Evolutionary conservation across 2,888 invertebrate species (phyloP), one percentile per base, ranked within the genome.

Genomic region (Leptinotarsa rubiginosa): DNA sequence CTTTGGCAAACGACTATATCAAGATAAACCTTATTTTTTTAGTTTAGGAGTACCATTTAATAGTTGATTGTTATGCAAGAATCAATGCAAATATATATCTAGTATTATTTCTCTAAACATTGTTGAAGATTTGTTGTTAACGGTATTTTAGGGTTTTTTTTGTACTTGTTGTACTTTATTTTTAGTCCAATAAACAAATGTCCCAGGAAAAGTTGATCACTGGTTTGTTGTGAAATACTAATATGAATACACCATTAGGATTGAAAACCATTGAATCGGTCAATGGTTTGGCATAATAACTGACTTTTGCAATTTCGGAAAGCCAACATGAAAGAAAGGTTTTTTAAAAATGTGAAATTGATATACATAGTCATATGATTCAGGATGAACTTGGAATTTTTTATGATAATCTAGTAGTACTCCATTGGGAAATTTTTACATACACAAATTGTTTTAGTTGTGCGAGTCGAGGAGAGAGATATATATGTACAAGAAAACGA

Each of bases 11-110:
- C 4, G 1, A 56, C 22, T 25, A 2, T 22, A 20, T 56, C 56
- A 13, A 56, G 13, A 56, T 13, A 56, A 56, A 56, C 52, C 7
- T 56, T 31, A 31, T 31, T 7, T 56, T 56, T 22, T 56, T 22
- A 22, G 15, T 13, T 16, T 50, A 22, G 20, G 1, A 56, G 20
- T 20, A 22, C 20, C 56, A 56, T 22, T 20, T 13, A 22, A 13
- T 56, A 56, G 22, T 22, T 56, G 16, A 22, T 22, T 56, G 20
- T 54, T 16, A 80, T 76, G 81, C 81, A 79, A 79, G 71, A 73
- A 77, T 77, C 80, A 81, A 80, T 80, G 80, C 81, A 81, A 80
- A 78, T 54, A 70, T 72, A 74, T 22, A 13, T 56, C 20, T 56
- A 56, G 56, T 20, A 15, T 20, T 13, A 65, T 66, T 72, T 66